phyloP scores from a whole-genome alignment of 2,797 vertebrate species.

The Danio aesculapii region DNA sequence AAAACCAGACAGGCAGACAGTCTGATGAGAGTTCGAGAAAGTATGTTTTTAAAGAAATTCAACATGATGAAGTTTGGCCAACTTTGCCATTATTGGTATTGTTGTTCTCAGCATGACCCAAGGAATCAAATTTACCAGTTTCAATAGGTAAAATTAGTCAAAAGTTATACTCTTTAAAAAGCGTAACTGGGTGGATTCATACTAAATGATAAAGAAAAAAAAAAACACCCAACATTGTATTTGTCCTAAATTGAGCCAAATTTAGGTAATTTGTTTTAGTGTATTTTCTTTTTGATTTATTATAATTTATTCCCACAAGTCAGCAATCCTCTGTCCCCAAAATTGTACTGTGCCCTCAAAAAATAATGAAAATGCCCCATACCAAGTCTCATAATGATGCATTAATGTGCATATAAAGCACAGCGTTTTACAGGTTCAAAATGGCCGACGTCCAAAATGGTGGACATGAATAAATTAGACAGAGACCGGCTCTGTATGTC shows the following conservation, averaged over 20 bases:
- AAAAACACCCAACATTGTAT: too few species aligned
- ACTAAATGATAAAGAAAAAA: too few species aligned
- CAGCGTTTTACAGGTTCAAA: neutral
- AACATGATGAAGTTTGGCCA: neutral
- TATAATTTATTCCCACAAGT: too few species aligned
- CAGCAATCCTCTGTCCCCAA: neutral
- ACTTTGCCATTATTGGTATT: neutral
- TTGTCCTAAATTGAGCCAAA: too few species aligned
- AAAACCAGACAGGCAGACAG: neutral
- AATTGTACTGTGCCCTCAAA: neutral
- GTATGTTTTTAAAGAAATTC: neutral
- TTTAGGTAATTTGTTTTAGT: too few species aligned
- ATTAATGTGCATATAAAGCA: neutral
- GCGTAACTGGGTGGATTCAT: too few species aligned
- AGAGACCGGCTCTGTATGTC: neutral
- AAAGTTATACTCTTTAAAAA: neutral
- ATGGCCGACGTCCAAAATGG: slow-evolving; percentile 3
- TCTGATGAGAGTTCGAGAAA: neutral
- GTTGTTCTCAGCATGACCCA: neutral
- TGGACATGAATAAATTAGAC: neutral
- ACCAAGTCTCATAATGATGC: neutral
- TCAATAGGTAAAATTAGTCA: neutral
- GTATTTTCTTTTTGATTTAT: too few species aligned
- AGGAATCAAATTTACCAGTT: neutral
- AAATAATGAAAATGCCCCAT: neutral